A percentile compares a stretch with the other conserved stretches of the same genome.
These are phyloP conservation scores for Siphamia tubifer DNA, from an alignment of 2,113 vertebrate genomes.

Conservation along the genomic window DNA sequence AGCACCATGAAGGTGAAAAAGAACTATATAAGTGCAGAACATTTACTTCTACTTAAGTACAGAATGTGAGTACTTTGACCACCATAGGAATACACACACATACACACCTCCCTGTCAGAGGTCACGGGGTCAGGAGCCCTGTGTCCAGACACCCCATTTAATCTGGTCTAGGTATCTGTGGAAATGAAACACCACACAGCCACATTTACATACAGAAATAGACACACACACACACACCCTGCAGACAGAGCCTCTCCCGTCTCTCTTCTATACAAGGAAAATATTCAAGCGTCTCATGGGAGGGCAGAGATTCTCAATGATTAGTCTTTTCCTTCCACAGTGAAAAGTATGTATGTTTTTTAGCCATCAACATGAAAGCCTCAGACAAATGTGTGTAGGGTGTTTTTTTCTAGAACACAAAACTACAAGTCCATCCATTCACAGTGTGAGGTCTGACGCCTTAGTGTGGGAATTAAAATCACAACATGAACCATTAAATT, in stretches of 20 bases:
- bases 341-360: neutral
- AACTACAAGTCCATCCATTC: too few species aligned
- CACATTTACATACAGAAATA: slow-evolving; percentile 39
- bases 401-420: too few species aligned
- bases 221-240: slow-evolving; percentile 15
- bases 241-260: slow-evolving; percentile 17
- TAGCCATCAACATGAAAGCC: too few species aligned
- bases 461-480: too few species aligned
- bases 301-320: slow-evolving; percentile 62
- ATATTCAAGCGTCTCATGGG: slow-evolving; percentile 52
- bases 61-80: too few species aligned
- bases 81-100: too few species aligned
- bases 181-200: slow-evolving; percentile 62
- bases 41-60: too few species aligned
- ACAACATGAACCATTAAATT: too few species aligned
- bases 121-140: slow-evolving; percentile 59
- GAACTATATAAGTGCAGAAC: too few species aligned
- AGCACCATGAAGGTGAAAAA: too few species aligned
- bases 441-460: too few species aligned
- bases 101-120: slow-evolving; percentile 12
- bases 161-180: slow-evolving; percentile 51
- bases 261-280: slow-evolving; percentile 73
- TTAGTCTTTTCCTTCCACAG: slow-evolving; percentile 48
- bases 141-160: slow-evolving; percentile 54
- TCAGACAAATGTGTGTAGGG: too few species aligned